Base-by-base conservation (phyloP, 2,888 invertebrate species). In the Chrysomela aeneicollis region DNA sequence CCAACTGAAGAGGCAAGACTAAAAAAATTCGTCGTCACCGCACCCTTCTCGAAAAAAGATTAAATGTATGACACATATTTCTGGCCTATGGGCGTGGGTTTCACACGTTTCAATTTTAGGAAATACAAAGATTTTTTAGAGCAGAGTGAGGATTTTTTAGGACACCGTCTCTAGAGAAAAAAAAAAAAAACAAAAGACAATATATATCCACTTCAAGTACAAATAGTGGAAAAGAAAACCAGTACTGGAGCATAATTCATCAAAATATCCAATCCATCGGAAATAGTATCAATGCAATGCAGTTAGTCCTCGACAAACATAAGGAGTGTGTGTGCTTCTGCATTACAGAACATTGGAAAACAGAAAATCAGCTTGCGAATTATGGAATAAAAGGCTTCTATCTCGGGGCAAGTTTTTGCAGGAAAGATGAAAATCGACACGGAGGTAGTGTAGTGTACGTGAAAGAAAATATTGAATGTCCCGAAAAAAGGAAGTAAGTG, bases 281-380 rank as follows among this genome's bases (percentile, higher is more conserved):
- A 52, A 52, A 52, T 17, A 12, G 51, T 52, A 22, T 52, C 21
- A 19, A 52, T 21, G 22, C 12, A 22, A 22, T 51, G 22, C 26
- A 51, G n/a, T 21, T 21, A 26, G 5, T 51, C 12, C 22, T 51
- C 1, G 30, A 51, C 19, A 12, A 22, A 12, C 51, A 51, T n/a
- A 9, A 22, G n/a, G 51, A 51, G 3, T 51, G 51, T 22, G 10
- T 51, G 22, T 51, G 19, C 19, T 6, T 51, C 3, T 19, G 22
- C 10, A n/a, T 51, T 12, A 51, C 51, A 6, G 51, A 30, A 26
- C 51, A 51, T 19, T 51, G 51, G 51, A 51, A 51, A 22, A 22
- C 21, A 21, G 51, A 51, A 26, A 30, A 26, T 22, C 22, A 51
- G 30, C 6, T 51, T 0, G 8, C 6, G 8, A 12, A 1, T 22